phyloP scores from a whole-genome alignment of 1,140 invertebrate species.

The Asobara japonica region DNA sequence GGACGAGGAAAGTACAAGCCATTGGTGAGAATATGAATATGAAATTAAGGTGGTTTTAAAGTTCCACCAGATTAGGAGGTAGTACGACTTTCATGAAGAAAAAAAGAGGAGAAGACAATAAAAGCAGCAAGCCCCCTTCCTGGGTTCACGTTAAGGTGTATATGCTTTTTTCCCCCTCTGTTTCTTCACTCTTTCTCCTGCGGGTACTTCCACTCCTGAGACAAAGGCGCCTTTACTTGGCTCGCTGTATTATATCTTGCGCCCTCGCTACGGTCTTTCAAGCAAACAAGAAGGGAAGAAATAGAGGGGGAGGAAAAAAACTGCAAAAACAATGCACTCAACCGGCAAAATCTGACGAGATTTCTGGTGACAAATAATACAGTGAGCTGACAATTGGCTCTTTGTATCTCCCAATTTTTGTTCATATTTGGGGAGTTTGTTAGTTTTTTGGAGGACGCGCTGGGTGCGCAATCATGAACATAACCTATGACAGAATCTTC shows the following conservation, averaged over 20 bases:
- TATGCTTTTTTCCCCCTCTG: slow-evolving; percentile 2
- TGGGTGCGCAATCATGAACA: too few species aligned
- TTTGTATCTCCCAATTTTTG: not conserved
- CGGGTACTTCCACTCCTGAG: slow-evolving; percentile 16
- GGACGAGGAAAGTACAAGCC: too few species aligned
- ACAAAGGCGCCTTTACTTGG: slow-evolving; percentile 26
- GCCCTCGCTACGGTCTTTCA: slow-evolving; percentile 23
- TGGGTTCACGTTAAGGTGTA: slow-evolving; percentile 16
- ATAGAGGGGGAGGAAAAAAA: too few species aligned
- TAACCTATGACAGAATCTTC: too few species aligned
- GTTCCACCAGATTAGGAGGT: not conserved
- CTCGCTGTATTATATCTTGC: slow-evolving; percentile 30
- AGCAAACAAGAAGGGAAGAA: slow-evolving; percentile 16
- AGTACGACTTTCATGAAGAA: slow-evolving; percentile 1
- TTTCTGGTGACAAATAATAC: slow-evolving; percentile 39
- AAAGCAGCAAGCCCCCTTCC: slow-evolving; percentile 14
- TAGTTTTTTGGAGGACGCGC: too few species aligned
- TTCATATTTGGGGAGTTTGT: too few species aligned
- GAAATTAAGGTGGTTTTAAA: not conserved
- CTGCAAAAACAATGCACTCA: slow-evolving; percentile 6
- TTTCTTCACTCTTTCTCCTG: not conserved
- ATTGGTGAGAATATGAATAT: too few species aligned
- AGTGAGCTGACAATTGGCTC: not conserved
- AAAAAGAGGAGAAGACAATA: not conserved
- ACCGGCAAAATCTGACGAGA: slow-evolving; percentile 22